Evolutionary conservation across 1,140 invertebrate species (phyloP), one percentile per base, ranked within the genome.

Genomic region (Metaphire vulgaris): DNA sequence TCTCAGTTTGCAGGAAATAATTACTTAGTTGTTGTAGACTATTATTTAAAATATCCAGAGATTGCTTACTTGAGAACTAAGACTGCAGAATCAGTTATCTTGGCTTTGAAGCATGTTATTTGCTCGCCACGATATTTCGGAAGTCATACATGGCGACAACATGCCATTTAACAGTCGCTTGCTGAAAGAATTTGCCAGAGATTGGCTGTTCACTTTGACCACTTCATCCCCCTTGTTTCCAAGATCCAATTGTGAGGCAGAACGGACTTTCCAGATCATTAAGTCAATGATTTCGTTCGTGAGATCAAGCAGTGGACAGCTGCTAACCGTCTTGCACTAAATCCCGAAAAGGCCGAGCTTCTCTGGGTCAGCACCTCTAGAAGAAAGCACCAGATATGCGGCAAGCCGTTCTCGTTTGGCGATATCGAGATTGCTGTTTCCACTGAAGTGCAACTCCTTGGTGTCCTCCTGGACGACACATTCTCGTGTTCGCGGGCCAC

Each of bases 21-120:
- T 2, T 73, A 76, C 30, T 30, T 76, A 29, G 28, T 76, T 12
- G 76, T 76, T 0, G 76, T n/a, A n/a, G n/a, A 74, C 33, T 76
- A 76, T 30, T 76, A 64, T 33, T 64, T 16, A 12, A 64, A 33
- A 56, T 74, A 32, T 56, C 28, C 31, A 16, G 71, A 76, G 74
- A 73, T 76, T 16, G 2, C 30, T 28, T 30, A 29, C 26, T 65
- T 76, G 41, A 14, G 65, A 33, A 65, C 33, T 26, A 76, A 21
- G 26, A 74, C 75, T 2, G 41, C 71, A 14, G 6, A 26, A n/a
- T 29, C 75, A 21, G 33, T 76, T 56, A 65, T 76, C 33, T 6
- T 15, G 1, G 28, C 33, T 0, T 56, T 76, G 28, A 76, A 76
- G 31, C 12, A n/a, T n/a, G 1, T 14, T 26, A 32, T 76, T 72